phyloP scores from a whole-genome alignment of 1,140 invertebrate species.

The Zaprionus gabonicus region DNA sequence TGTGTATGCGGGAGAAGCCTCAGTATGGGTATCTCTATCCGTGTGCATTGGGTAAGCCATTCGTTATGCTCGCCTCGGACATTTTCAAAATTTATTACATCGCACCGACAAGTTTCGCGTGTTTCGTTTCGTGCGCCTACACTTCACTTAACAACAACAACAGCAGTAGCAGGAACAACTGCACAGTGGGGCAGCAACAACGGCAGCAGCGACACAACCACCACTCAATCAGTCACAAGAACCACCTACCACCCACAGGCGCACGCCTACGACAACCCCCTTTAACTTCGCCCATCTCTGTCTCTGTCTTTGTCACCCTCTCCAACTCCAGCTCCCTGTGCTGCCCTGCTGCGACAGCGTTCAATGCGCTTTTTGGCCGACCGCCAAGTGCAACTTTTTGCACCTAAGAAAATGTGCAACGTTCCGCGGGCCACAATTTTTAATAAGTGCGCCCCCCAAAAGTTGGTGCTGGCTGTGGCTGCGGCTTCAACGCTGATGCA shows the following conservation, averaged over 20 bases:
- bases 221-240: conserved; percentile 43
- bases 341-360: background rate
- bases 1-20: conserved; percentile 7
- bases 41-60: conserved; percentile 70
- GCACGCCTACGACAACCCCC: background rate
- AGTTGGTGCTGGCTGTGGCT: conserved; percentile 17
- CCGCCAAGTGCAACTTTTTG: conserved; percentile 75
- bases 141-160: conserved; percentile 71
- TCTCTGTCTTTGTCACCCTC: no score
- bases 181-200: conserved; percentile 3
- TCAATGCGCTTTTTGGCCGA: conserved; percentile 44
- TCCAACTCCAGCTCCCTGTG: background rate
- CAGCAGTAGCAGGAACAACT: background rate
- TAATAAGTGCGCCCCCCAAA: conserved; percentile 51
- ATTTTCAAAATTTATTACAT: conserved; percentile 80
- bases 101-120: conserved; percentile 77
- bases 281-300: background rate
- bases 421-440: conserved; percentile 48
- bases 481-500: conserved; percentile 1
- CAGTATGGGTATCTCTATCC: conserved; percentile 41
- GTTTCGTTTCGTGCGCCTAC: conserved; percentile 74
- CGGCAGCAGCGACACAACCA: conserved; percentile 3
- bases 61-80: conserved; percentile 71
- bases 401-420: conserved; percentile 71
- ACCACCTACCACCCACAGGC: background rate